These are phyloP conservation scores for Drosophila kurseongensis DNA, from an alignment of 1,140 invertebrate genomes.

Conservation along the genomic window DNA sequence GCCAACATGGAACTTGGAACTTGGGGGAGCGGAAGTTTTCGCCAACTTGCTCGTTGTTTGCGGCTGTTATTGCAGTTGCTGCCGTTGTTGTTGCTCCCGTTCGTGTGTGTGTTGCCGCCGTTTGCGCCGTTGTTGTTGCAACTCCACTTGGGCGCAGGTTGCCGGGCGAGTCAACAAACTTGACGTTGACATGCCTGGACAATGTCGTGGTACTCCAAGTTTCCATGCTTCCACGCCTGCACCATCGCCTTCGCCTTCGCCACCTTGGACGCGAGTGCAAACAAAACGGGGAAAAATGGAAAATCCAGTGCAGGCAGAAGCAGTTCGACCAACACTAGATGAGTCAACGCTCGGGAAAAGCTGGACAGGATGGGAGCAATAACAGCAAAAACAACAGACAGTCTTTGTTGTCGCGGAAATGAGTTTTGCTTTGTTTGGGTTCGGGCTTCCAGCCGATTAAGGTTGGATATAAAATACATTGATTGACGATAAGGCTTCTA, in stretches of 20 bases:
- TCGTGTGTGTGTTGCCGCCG: slow-evolving; percentile 24
- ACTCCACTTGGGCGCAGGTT: slow-evolving; percentile 69
- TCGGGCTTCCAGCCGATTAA: slow-evolving; percentile 15
- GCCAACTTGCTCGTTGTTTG: slow-evolving; percentile 54
- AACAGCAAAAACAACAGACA: slow-evolving; percentile 19
- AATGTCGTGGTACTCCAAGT: slow-evolving; percentile 44
- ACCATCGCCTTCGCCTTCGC: slow-evolving; percentile 23
- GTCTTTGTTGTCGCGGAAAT: slow-evolving; percentile 54
- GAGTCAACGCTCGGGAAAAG: slow-evolving; percentile 44
- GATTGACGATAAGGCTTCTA: neutral
- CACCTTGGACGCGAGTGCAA: slow-evolving; percentile 42
- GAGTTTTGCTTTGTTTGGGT: slow-evolving; percentile 33
- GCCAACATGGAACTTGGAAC: slow-evolving; percentile 28
- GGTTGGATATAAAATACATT: slow-evolving; percentile 17
- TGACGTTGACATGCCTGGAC: slow-evolving; percentile 65
- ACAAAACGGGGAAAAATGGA: slow-evolving; percentile 45
- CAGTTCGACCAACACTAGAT: slow-evolving; percentile 40
- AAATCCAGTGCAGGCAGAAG: slow-evolving; percentile 44
- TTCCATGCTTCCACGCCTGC: slow-evolving; percentile 20
- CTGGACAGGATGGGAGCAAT: slow-evolving; percentile 30
- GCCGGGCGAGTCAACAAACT: slow-evolving; percentile 78
- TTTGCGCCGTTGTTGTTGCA: slow-evolving; percentile 29
- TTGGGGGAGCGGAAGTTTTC: slow-evolving; percentile 64
- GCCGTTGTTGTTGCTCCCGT: slow-evolving; percentile 25
- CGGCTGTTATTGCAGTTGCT: slow-evolving; percentile 36